Evolutionary conservation across 2,113 vertebrate species (phyloP), one percentile per base, ranked within the genome.

Genomic region (Corythornis vintsioides): DNA sequence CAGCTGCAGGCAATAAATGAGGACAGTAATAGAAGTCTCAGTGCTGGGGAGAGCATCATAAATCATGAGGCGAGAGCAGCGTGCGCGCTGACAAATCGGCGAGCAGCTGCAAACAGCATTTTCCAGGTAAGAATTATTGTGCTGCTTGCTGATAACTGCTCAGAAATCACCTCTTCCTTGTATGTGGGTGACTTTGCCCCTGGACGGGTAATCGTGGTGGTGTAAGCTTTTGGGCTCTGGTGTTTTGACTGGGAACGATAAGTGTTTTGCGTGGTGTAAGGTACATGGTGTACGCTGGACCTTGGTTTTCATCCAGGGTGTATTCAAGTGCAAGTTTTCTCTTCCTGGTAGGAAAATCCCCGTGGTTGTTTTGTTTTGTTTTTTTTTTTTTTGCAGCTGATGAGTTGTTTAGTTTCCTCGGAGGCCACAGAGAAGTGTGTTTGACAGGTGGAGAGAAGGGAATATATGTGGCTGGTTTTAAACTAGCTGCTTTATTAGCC

Each of bases 1-100:
- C 97, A 97, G 98, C 97, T 98, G 97, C 96, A 96, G 97, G 96
- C 96, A 97, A 95, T 97, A 97, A 98, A 97, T 25, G 95, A 96
- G 94, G 95, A 97, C 91, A 93, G 96, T 91, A 96, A 97, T 95
- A 94, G 96, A 94, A 96, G 97, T 93, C 96, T 97, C 83, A 40
- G 94, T 95, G 67, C 96, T 94, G 90, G 93, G 93, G 89, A 73
- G 89, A 95, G 88, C 79, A 92, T 95, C 97, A 95, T 96, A 97
- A 96, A 97, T 97, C 94, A 97, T 86, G 90, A 93, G 89, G 86
- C 11, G 28, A 96, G 91, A 94, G 89, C 92, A 93, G 96, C 26
- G 33, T 92, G 90, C 88, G 87, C 38, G 79, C 92, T 92, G 90
- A 97, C 93, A 98, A 96, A 97, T 93, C 35, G 81, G 90, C 72